These are phyloP conservation scores for Gallinago nigripennis DNA, from an alignment of 2,797 vertebrate species.

Conservation along the genomic window DNA sequence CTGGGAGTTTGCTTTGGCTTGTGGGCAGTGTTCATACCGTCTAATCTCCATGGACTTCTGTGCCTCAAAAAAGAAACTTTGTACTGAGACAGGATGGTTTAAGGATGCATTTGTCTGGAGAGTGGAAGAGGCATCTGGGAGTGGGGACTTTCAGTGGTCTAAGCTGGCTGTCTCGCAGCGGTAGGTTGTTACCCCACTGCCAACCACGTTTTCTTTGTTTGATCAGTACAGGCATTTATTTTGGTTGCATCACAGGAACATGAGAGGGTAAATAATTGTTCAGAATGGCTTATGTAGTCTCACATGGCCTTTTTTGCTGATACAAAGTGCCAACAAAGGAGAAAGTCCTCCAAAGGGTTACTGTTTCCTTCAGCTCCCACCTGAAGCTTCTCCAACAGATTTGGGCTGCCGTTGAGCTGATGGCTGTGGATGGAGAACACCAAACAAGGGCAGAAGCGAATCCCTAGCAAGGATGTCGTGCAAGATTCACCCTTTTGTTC, in stretches of 20 bases:
- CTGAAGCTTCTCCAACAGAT: neutral
- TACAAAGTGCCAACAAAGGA: neutral
- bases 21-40: neutral
- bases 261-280: neutral
- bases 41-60: neutral
- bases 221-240: neutral
- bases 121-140: neutral
- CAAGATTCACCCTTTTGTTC: neutral
- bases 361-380: neutral
- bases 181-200: neutral
- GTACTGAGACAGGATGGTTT: neutral
- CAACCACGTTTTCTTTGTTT: neutral
- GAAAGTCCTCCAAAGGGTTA: neutral
- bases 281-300: neutral
- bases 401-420: neutral
- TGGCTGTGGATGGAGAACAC: neutral
- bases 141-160: neutral
- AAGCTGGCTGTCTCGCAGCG: fast-evolving
- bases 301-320: neutral
- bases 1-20: neutral
- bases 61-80: neutral
- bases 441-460: neutral
- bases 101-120: neutral
- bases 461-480: neutral
- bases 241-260: neutral